phyloP scores from a whole-genome alignment of 2,888 invertebrate species.

The Anodontia alba region DNA sequence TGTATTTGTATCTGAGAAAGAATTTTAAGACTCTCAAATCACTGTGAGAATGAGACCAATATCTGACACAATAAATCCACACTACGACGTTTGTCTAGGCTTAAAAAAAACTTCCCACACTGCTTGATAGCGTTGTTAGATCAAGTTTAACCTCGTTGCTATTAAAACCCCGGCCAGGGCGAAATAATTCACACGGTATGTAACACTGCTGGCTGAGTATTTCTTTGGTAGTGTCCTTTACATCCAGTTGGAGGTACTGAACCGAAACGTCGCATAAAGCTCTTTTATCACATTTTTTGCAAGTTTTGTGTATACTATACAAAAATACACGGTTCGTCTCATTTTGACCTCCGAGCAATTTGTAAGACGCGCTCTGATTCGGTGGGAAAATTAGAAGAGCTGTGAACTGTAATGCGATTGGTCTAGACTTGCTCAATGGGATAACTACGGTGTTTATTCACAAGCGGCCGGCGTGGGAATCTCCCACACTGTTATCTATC shows the following conservation, averaged over 20 bases:
- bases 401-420: constrained; percentile 55
- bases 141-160: constrained; percentile 8
- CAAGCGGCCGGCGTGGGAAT: constrained; percentile 72
- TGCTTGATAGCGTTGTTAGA: neutral
- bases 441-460: constrained; percentile 68
- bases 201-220: neutral
- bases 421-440: constrained; percentile 61
- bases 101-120: constrained; percentile 10
- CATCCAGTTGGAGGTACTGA: constrained; percentile 4
- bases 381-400: constrained; percentile 33
- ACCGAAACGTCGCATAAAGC: constrained; percentile 10
- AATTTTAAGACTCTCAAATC: neutral
- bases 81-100: neutral
- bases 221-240: constrained; percentile 12
- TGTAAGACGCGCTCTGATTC: constrained; percentile 46
- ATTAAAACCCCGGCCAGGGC: constrained; percentile 9
- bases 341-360: constrained; percentile 48
- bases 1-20: too few relatives aligned
- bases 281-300: constrained; percentile 16
- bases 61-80: constrained; percentile 15
- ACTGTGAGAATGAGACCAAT: neutral
- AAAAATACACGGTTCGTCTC: constrained; percentile 9
- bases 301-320: constrained; percentile 18
- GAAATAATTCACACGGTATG: constrained; percentile 12
- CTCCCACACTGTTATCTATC: neutral